These are phyloP conservation scores for Drosophila miranda DNA, from an alignment of 1,140 invertebrate genomes.

Conservation along the genomic window DNA sequence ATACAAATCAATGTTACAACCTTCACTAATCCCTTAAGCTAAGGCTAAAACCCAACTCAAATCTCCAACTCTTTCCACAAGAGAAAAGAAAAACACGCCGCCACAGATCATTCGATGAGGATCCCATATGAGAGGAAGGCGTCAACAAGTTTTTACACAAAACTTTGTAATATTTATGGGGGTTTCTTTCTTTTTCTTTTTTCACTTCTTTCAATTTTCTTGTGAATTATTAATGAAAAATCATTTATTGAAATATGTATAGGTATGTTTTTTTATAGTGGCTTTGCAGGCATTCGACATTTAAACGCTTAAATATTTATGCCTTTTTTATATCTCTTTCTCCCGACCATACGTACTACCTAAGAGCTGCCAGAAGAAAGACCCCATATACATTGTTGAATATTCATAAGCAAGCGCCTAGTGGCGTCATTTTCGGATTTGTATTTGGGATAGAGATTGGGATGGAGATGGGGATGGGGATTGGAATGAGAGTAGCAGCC, in stretches of 20 bases:
- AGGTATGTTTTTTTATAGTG: conserved; percentile 52
- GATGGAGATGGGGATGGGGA: not conserved
- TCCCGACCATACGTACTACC: conserved; percentile 18
- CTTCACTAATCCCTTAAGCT: no score
- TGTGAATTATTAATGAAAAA: conserved; percentile 77
- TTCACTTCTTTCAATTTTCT: conserved; percentile 56
- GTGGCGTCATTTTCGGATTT: conserved; percentile 67
- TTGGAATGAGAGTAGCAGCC: no score
- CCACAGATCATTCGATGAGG: conserved; percentile 9
- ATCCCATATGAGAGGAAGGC: conserved; percentile 12
- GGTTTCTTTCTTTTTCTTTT: conserved; percentile 24
- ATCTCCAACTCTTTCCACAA: conserved; percentile 23
- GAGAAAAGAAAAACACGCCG: conserved; percentile 41
- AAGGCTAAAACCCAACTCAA: conserved; percentile 9
- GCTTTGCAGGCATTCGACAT: conserved; percentile 69
- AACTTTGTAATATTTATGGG: conserved; percentile 29
- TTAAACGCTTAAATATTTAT: conserved; percentile 75
- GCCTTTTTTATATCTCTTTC: conserved; percentile 65
- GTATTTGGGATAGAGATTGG: conserved; percentile 31
- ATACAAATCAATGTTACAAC: no score
- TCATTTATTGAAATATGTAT: conserved; percentile 74
- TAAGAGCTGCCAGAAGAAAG: conserved; percentile 33
- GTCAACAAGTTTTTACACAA: conserved; percentile 30
- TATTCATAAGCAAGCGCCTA: conserved; percentile 73
- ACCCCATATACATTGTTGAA: conserved; percentile 52